Conservation (phyloP, 2,113 vertebrate genomes). For the Pomatorhinus ruficollis region DNA sequence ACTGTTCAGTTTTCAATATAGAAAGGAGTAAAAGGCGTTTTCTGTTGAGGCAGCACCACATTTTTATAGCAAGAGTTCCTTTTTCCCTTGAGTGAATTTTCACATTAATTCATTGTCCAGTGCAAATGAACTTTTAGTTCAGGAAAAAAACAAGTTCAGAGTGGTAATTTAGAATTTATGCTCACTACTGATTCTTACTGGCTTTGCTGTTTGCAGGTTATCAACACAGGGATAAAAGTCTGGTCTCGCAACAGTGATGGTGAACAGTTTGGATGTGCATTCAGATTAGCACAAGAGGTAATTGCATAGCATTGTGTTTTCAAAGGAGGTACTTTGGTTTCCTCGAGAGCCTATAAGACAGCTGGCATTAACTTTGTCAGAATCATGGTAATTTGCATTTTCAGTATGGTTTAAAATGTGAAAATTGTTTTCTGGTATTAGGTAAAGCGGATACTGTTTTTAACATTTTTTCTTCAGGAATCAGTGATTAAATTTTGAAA, state of each 20-base stretch:
- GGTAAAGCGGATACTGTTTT: neutral
- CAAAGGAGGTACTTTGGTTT: neutral
- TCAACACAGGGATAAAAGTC: slow-evolving; percentile 96
- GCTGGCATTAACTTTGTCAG: neutral
- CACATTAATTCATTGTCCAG: neutral
- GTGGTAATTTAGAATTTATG: neutral
- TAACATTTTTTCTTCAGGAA: neutral
- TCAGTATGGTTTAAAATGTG: neutral
- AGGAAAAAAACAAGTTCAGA: neutral
- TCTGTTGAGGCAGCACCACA: rapidly evolving
- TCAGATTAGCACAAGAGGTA: slow-evolving; percentile 97
- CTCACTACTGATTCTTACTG: neutral
- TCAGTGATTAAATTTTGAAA: neutral
- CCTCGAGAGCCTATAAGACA: neutral
- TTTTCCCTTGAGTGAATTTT: neutral
- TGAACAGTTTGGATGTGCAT: slow-evolving; percentile 93
- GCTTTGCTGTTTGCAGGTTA: slow-evolving; percentile 79
- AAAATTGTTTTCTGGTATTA: neutral
- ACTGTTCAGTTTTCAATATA: neutral
- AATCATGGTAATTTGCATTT: neutral
- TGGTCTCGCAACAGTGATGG: slow-evolving; percentile 94
- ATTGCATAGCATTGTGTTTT: neutral
- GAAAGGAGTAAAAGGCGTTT: neutral
- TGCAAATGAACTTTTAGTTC: neutral
- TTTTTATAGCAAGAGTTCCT: neutral